phyloP scores from a whole-genome alignment of 2,113 vertebrate species.

The Amazona vittata region DNA sequence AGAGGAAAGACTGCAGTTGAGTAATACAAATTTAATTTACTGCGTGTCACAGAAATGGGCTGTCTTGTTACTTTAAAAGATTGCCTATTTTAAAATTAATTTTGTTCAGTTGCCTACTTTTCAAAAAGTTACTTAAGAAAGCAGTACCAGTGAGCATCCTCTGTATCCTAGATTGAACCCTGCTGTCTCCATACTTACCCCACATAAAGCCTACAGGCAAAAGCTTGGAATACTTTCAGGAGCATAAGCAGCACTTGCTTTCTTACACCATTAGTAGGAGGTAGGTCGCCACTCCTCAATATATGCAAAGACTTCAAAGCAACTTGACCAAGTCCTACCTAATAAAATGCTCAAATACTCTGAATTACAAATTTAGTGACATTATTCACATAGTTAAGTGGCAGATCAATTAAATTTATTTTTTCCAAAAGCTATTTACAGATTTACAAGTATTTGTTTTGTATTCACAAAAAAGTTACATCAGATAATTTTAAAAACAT shows the following conservation, averaged over 20 bases:
- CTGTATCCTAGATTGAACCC: not conserved
- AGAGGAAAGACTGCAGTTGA: not conserved
- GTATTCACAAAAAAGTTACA: conserved; percentile 52
- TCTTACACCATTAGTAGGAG: accelerated
- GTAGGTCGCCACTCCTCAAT: not conserved
- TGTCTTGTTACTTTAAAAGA: not conserved
- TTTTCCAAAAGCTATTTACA: conserved; percentile 48
- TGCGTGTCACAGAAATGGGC: accelerated
- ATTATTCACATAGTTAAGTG: not conserved
- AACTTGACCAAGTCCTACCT: not conserved
- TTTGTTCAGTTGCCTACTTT: not conserved
- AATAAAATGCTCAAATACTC: not conserved
- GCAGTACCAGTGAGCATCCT: not conserved
- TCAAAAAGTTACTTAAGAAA: not conserved
- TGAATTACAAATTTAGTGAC: not conserved
- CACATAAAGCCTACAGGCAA: accelerated
- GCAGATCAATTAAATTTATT: conserved; percentile 41
- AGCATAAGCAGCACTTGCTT: accelerated
- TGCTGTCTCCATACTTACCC: not conserved
- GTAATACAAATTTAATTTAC: not conserved
- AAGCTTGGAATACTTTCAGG: accelerated
- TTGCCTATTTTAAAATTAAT: not conserved
- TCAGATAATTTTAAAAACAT: not conserved
- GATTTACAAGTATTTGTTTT: conserved; percentile 38
- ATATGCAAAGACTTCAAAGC: not conserved